A percentile compares a stretch with the other conserved stretches of the same genome.
Evolutionary conservation across 2,888 invertebrate species (phyloP).

Genomic region (Folsomia candida): DNA sequence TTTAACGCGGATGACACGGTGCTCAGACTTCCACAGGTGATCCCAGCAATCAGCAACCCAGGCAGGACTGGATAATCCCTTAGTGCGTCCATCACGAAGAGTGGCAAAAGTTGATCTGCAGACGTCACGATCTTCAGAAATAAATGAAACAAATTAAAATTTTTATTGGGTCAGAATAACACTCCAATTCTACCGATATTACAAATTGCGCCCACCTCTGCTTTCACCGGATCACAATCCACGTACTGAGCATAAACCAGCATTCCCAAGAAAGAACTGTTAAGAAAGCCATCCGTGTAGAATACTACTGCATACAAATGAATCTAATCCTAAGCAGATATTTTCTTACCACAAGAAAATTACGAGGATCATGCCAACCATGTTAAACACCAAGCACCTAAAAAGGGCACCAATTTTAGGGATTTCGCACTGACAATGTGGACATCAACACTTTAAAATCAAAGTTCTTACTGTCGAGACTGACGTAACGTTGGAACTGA

Average conservation of each 20-base stretch:
- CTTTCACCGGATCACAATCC: conserved; percentile 36
- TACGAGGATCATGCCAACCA: conserved; percentile 41
- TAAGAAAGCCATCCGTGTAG: too few species aligned
- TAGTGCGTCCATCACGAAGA: conserved; percentile 61
- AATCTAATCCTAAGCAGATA: too few species aligned
- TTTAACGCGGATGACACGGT: conserved; percentile 92
- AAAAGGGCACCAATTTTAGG: neutral
- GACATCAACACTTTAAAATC: too few species aligned
- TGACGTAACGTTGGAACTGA: conserved; percentile 39
- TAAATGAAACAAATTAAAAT: neutral
- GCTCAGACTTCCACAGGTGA: conserved; percentile 83
- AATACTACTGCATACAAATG: too few species aligned
- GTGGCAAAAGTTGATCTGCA: conserved; percentile 53
- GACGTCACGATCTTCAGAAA: conserved; percentile 32
- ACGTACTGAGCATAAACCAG: conserved; percentile 31
- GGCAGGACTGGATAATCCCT: conserved; percentile 70
- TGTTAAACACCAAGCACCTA: conserved; percentile 41
- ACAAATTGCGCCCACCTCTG: conserved; percentile 22
- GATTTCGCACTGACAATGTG: too few species aligned
- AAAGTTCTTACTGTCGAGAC: conserved; percentile 37
- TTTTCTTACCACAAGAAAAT: conserved; percentile 34
- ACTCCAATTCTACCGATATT: neutral
- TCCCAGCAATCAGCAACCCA: conserved; percentile 83
- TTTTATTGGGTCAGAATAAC: too few species aligned
- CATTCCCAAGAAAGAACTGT: conserved; percentile 39